Evolutionary conservation across 2,888 invertebrate species (phyloP).

Genomic region (Thecophora atra): DNA sequence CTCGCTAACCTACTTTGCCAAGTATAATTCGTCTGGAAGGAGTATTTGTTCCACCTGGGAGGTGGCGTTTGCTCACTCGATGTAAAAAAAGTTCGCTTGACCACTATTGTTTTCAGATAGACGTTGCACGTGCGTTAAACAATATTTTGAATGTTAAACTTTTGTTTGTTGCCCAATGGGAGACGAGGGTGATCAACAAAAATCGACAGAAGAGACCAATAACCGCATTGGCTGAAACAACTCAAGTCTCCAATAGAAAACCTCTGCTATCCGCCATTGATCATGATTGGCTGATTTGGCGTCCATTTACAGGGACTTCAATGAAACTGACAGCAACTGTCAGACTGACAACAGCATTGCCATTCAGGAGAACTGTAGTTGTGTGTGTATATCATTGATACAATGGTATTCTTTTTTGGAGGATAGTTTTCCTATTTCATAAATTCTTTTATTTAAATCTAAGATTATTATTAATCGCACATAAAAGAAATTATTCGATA

Average conservation of each 20-base stretch:
- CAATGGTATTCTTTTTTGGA: not conserved
- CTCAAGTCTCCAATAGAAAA: constrained; percentile 53
- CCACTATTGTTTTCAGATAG: constrained; percentile 22
- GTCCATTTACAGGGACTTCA: constrained; percentile 50
- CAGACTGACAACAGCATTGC: constrained; percentile 37
- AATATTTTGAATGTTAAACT: constrained; percentile 45
- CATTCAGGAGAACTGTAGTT: not conserved
- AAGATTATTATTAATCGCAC: too few species aligned
- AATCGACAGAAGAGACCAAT: constrained; percentile 47
- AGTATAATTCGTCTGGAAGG: not conserved
- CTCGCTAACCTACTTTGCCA: too few species aligned
- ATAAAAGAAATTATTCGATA: too few species aligned
- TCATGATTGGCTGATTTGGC: constrained; percentile 55
- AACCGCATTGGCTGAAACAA: constrained; percentile 48
- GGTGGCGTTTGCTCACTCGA: not conserved
- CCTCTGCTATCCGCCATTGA: constrained; percentile 53
- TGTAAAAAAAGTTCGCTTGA: constrained; percentile 29
- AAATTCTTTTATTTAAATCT: too few species aligned
- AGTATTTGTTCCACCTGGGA: not conserved
- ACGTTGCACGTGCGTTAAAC: constrained; percentile 36
- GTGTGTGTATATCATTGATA: constrained; percentile 15
- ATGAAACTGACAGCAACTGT: constrained; percentile 42
- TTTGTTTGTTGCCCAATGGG: constrained; percentile 50
- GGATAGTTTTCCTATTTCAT: too few species aligned
- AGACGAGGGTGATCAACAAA: constrained; percentile 51